phyloP scores from a whole-genome alignment of 2,888 invertebrate species.

The Acronicta leporina region DNA sequence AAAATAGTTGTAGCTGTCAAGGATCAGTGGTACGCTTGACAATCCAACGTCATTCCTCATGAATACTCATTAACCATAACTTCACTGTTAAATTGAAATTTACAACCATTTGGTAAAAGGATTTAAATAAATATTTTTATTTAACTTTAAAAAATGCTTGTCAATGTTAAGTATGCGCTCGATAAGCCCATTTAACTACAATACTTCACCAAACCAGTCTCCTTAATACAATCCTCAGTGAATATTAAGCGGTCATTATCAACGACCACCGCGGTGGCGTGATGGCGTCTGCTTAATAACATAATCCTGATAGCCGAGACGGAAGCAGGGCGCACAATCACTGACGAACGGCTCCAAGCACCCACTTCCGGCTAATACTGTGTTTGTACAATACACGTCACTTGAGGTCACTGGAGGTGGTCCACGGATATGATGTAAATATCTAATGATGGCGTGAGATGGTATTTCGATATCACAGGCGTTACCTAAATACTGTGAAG shows the following conservation, averaged over 20 bases:
- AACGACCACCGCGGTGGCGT: constrained; percentile 74
- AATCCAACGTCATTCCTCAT: no score
- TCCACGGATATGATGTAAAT: constrained; percentile 35
- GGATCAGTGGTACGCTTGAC: no score
- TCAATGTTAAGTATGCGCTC: background rate
- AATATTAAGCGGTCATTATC: constrained; percentile 61
- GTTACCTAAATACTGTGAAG: background rate
- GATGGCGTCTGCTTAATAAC: constrained; percentile 78
- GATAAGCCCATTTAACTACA: constrained; percentile 23
- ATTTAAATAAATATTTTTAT: no score
- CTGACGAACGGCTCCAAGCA: constrained; percentile 66
- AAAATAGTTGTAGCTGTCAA: no score
- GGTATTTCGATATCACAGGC: constrained; percentile 1
- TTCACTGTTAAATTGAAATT: no score
- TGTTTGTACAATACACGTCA: constrained; percentile 42
- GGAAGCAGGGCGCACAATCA: constrained; percentile 73
- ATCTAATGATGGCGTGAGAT: constrained; percentile 5
- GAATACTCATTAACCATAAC: no score
- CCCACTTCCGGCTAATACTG: constrained; percentile 68
- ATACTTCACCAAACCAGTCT: constrained; percentile 1
- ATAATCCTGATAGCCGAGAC: constrained; percentile 78
- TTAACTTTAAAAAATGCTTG: constrained; percentile 1
- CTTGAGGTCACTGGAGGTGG: constrained; percentile 53
- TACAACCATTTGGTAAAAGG: no score
- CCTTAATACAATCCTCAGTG: constrained; percentile 59